Conservation (phyloP, 2,113 vertebrate species). For the Anthoscopus minutus region DNA sequence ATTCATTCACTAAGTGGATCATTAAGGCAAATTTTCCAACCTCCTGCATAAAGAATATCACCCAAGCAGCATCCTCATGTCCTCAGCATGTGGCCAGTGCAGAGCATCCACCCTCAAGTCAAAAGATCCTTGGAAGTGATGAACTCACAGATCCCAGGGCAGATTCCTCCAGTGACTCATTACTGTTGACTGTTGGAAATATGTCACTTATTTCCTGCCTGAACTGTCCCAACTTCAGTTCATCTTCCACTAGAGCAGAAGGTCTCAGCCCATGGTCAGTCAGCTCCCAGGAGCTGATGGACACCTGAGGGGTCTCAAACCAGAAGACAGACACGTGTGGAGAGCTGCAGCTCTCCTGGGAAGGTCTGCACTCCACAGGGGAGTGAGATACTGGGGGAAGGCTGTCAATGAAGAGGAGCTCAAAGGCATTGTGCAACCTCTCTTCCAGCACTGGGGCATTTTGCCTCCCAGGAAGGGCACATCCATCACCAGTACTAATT, state of each 20-base stretch:
- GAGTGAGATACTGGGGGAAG: not conserved
- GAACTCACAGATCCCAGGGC: not conserved
- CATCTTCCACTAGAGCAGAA: not conserved
- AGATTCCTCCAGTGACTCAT: conserved; percentile 28
- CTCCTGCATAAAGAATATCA: not conserved
- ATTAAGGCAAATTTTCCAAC: not conserved
- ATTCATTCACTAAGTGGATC: not conserved
- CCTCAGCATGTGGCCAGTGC: not conserved
- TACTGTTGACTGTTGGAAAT: not conserved
- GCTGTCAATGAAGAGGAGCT: not conserved
- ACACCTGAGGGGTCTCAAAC: not conserved
- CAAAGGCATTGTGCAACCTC: not conserved
- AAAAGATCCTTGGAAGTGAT: not conserved
- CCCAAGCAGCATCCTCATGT: not conserved
- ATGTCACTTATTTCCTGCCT: conserved; percentile 45
- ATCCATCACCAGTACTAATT: not conserved
- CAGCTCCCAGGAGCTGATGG: not conserved
- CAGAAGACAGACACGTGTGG: not conserved
- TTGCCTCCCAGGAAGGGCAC: not conserved
- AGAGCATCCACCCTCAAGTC: not conserved
- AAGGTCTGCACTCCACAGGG: not conserved
- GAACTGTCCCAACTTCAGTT: not conserved
- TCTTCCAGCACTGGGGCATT: not conserved
- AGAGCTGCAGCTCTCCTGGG: not conserved
- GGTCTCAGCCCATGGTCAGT: not conserved